These are phyloP conservation scores for Ammospiza caudacuta DNA, from an alignment of 2,113 vertebrate species.

Conservation along the genomic window DNA sequence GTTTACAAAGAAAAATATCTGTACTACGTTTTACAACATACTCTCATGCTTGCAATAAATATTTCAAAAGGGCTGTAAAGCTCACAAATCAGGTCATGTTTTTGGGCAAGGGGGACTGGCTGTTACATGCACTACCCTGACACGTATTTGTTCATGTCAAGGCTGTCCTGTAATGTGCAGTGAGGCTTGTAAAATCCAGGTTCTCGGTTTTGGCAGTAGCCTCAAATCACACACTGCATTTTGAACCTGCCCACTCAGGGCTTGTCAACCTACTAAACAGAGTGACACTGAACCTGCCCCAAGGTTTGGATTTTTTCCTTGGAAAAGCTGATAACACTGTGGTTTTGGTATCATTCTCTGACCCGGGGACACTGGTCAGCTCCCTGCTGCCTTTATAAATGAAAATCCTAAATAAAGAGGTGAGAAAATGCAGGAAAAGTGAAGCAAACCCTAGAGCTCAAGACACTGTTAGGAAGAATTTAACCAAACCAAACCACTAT, in stretches of 20 bases:
- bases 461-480: background rate
- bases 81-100: background rate
- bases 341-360: rapidly evolving
- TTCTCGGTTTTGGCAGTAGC: background rate
- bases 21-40: background rate
- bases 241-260: background rate
- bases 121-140: background rate
- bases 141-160: background rate
- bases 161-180: background rate
- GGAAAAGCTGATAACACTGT: background rate
- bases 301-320: background rate
- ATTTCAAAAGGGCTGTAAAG: background rate
- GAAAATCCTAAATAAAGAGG: background rate
- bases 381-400: background rate
- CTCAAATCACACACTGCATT: background rate
- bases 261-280: too few species aligned
- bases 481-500: background rate
- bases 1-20: background rate
- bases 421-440: background rate
- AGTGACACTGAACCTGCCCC: background rate
- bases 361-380: rapidly evolving
- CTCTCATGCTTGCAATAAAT: background rate
- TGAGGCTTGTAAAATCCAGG: background rate
- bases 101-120: background rate
- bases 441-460: background rate